phyloP scores from a whole-genome alignment of 2,113 vertebrate species.

The Brachirus orientalis region DNA sequence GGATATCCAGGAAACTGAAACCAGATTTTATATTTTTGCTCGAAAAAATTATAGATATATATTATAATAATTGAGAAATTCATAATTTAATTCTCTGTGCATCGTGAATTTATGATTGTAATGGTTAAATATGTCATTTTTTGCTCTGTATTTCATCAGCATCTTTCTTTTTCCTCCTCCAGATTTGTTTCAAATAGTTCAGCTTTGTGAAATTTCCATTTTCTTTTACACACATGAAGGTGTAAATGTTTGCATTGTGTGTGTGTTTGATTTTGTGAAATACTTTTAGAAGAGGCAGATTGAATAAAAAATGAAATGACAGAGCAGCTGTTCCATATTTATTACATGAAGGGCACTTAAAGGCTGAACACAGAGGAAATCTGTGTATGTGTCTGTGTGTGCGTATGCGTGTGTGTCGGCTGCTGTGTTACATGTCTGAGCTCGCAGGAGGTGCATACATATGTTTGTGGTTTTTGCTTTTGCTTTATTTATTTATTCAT shows the following conservation, averaged over 20 bases:
- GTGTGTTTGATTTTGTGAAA: constrained; percentile 36
- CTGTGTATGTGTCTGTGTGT: constrained; percentile 34
- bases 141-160: too few species aligned
- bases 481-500: constrained; percentile 80
- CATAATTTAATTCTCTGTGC: too few species aligned
- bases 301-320: constrained; percentile 70
- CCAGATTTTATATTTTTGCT: too few species aligned
- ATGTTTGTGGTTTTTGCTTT: constrained; percentile 74
- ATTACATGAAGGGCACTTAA: constrained; percentile 65
- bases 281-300: constrained; percentile 30
- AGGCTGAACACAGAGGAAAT: constrained; percentile 45
- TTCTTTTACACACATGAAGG: too few species aligned
- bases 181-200: too few species aligned
- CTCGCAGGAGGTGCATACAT: constrained; percentile 9
- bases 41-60: too few species aligned
- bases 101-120: too few species aligned
- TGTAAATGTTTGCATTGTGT: neutral
- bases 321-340: constrained; percentile 73
- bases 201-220: too few species aligned
- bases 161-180: too few species aligned
- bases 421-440: constrained; percentile 39
- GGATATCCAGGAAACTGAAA: too few species aligned
- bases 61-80: too few species aligned
- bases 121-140: too few species aligned
- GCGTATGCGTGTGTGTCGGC: constrained; percentile 33